Base-by-base conservation (phyloP, 2,113 vertebrate genomes). In the Psephotus haematonotus region DNA sequence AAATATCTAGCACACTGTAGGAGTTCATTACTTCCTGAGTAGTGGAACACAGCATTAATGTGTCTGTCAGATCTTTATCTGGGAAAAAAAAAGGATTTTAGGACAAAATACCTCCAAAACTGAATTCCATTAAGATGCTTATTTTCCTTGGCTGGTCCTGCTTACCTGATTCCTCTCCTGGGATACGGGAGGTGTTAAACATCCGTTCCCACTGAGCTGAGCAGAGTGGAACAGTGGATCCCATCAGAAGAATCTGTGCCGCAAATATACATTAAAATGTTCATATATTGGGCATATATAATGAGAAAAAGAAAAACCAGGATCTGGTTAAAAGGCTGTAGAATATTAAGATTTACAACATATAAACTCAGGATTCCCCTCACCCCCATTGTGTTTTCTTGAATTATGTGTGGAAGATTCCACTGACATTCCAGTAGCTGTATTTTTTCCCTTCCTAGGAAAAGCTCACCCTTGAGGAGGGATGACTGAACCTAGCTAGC, bases 191-290 rank as follows among this genome's bases (percentile, higher is more conserved):
- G 31, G 99, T 99, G 93, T 99, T 99, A 98, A 99, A 99, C 98
- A 99, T 98, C 68, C 97, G 97, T 96, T 99, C 99, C 98, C 99
- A 99, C 98, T 99, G 99, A 95, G 99, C 97, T n/a, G 99, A 99
- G 97, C 99, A 99, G 97, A 99, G 99, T n/a, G 99, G 99, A 94
- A 99, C 97, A 76, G 99, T 99, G 96, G 99, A 98, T 92, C 98
- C 99, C 98, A 98, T 57, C 39, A 99, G 98, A 96, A 98, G 98
- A 94, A 99, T 98, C 99, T 99, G 98, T 31, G 90, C 85, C 60
- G 8, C 37, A 94, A 88, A 91, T 0, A 7, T 29, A 53, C 1
- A 13, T 68, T 67, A 87, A 77, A 69, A 49, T 24, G 5, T 23
- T 35, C 57, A 35, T 35, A 35, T 10, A 85, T 57, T 44, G 83